These are phyloP conservation scores for Eugnorisma glareosa DNA, from an alignment of 2,888 invertebrate species.

Conservation along the genomic window DNA sequence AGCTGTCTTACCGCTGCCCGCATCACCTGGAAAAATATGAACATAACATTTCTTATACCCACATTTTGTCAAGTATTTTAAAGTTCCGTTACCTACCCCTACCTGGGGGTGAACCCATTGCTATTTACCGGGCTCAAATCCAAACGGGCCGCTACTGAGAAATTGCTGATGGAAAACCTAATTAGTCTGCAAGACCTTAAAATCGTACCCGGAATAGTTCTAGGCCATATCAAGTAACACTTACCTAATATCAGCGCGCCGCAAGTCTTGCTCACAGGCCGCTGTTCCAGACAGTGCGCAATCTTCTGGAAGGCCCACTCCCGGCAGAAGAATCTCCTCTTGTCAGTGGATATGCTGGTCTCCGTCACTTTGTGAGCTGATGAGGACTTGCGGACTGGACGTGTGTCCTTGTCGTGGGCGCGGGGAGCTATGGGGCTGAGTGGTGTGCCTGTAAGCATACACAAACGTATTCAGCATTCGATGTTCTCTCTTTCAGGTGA, in stretches of 20 bases:
- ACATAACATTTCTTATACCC: constrained; percentile 65
- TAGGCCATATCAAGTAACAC: constrained; percentile 32
- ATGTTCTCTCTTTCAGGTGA: no score
- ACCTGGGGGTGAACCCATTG: neutral
- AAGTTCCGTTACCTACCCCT: no score
- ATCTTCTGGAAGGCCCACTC: constrained; percentile 99
- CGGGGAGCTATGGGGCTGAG: constrained; percentile 81
- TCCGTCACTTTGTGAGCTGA: constrained; percentile 85
- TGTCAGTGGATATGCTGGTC: constrained; percentile 89
- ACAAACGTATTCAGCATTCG: neutral
- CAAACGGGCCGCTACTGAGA: neutral
- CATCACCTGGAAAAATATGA: constrained; percentile 90
- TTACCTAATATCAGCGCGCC: constrained; percentile 96
- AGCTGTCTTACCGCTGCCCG: constrained; percentile 98
- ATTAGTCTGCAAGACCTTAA: neutral
- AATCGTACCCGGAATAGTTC: neutral
- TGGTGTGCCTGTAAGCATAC: constrained; percentile 76
- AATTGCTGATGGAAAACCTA: neutral
- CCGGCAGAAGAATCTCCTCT: constrained; percentile 95
- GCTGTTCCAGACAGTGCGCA: constrained; percentile 96
- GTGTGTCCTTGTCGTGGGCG: constrained; percentile 76
- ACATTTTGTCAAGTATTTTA: neutral
- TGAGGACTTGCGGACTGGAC: constrained; percentile 86
- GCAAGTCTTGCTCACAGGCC: constrained; percentile 95
- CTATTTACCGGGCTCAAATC: neutral